phyloP scores from a whole-genome alignment of 2,113 vertebrate genomes.

The Pterocles burchelli region DNA sequence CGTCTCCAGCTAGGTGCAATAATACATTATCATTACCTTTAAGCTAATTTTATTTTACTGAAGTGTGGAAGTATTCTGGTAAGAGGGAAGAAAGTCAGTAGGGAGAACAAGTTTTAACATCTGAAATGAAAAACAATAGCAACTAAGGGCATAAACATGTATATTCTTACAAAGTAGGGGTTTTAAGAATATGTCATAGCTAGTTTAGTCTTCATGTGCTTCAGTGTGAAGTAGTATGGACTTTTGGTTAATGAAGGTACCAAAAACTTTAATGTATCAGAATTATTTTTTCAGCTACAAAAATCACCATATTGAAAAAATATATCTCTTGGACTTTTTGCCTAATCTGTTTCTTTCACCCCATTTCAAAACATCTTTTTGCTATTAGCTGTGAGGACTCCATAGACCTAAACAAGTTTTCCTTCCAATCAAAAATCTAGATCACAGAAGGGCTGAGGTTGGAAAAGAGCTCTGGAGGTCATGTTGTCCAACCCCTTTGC shows the following conservation, averaged over 20 bases:
- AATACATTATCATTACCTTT: not conserved
- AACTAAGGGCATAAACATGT: not conserved
- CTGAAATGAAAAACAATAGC: not conserved
- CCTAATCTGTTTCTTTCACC: not conserved
- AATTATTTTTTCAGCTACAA: not conserved
- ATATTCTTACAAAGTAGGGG: not conserved
- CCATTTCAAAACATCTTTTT: not conserved
- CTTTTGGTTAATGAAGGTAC: not conserved
- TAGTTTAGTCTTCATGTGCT: not conserved
- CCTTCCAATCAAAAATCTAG: not conserved
- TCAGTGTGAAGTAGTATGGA: not conserved
- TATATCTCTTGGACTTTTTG: not conserved
- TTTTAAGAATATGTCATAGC: not conserved
- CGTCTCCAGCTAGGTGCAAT: not conserved
- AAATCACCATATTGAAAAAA: not conserved
- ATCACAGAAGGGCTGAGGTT: not conserved
- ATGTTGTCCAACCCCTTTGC: not conserved
- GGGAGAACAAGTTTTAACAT: not conserved
- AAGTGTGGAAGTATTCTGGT: not conserved
- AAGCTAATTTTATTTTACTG: not conserved
- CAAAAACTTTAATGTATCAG: not conserved
- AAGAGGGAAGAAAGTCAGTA: not conserved
- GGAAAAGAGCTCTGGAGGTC: not conserved
- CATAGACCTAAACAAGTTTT: not conserved
- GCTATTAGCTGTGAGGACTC: not conserved